phyloP scores from a whole-genome alignment of 2,888 invertebrate species.

The Globia sparganii region DNA sequence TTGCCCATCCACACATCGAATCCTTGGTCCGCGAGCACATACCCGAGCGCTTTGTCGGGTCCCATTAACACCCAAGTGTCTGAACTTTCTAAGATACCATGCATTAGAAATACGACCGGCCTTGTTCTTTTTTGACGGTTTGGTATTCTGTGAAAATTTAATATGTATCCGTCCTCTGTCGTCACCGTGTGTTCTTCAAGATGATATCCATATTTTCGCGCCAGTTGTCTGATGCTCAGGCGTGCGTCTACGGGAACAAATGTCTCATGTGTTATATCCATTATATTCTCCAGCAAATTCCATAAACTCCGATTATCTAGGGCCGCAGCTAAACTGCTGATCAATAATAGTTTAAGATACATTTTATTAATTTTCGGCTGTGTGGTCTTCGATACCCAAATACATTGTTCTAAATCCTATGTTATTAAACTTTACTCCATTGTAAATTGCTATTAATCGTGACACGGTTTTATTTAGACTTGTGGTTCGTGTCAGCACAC shows the following conservation, averaged over 20 bases:
- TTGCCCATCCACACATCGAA: constrained; percentile 96
- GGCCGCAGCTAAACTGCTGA: constrained; percentile 46
- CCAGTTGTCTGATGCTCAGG: constrained; percentile 74
- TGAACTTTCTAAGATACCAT: constrained; percentile 92
- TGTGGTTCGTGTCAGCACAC: constrained; percentile 18
- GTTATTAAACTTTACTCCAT: constrained; percentile 46
- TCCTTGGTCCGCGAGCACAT: constrained; percentile 91
- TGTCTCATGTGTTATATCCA: constrained; percentile 18
- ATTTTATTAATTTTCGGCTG: constrained; percentile 41
- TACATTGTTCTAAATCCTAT: constrained; percentile 32
- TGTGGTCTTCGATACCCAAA: constrained; percentile 31
- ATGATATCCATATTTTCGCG: constrained; percentile 74
- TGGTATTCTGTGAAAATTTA: constrained; percentile 80
- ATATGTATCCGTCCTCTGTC: constrained; percentile 81
- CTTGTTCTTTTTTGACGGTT: constrained; percentile 62
- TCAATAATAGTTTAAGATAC: constrained; percentile 43
- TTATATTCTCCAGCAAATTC: constrained; percentile 49
- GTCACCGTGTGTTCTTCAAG: constrained; percentile 77
- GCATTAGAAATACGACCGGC: constrained; percentile 92
- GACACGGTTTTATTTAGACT: constrained; percentile 42
- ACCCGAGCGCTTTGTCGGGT: constrained; percentile 91
- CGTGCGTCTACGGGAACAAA: constrained; percentile 71
- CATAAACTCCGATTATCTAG: constrained; percentile 43
- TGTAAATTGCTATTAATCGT: constrained; percentile 44
- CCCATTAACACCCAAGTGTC: constrained; percentile 89